These are phyloP conservation scores for Agonopterix subpropinquella DNA, from an alignment of 2,888 invertebrate species.

Conservation along the genomic window DNA sequence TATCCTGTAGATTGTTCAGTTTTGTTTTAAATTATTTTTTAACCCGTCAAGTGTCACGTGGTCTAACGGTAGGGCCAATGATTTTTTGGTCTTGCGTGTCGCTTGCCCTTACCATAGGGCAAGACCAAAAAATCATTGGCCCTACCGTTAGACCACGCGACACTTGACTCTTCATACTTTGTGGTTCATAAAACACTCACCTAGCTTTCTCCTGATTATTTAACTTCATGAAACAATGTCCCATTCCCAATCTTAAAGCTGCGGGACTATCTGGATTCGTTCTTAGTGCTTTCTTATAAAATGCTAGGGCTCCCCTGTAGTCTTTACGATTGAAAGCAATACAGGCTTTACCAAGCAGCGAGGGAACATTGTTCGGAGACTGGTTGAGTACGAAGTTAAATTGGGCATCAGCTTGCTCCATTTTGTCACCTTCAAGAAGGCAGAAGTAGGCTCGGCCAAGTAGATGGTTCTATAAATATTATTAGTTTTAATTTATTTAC, in stretches of 20 bases:
- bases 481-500: not conserved
- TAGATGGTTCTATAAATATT: slow-evolving; percentile 87
- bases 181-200: slow-evolving; percentile 36
- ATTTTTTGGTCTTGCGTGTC: too few relatives aligned
- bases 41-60: too few relatives aligned
- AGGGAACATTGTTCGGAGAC: slow-evolving; percentile 96
- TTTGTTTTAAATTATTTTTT: too few relatives aligned
- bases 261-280: slow-evolving; percentile 98
- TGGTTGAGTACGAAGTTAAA: slow-evolving; percentile 99
- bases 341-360: slow-evolving; percentile 97
- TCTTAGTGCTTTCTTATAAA: slow-evolving; percentile 97
- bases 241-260: slow-evolving; percentile 97
- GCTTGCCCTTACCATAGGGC: too few relatives aligned
- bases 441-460: slow-evolving; percentile 99
- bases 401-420: slow-evolving; percentile 99
- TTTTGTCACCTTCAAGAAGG: slow-evolving; percentile 97
- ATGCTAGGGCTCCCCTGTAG: slow-evolving; percentile 95
- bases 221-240: slow-evolving; percentile 98
- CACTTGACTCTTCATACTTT: too few relatives aligned
- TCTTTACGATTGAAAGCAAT: slow-evolving; percentile 99
- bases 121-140: too few relatives aligned
- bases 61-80: too few relatives aligned
- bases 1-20: too few relatives aligned
- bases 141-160: too few relatives aligned
- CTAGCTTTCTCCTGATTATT: slow-evolving; percentile 96